Base-by-base conservation (phyloP, 2,888 invertebrate genomes). In the Drosophila heteroneura region DNA sequence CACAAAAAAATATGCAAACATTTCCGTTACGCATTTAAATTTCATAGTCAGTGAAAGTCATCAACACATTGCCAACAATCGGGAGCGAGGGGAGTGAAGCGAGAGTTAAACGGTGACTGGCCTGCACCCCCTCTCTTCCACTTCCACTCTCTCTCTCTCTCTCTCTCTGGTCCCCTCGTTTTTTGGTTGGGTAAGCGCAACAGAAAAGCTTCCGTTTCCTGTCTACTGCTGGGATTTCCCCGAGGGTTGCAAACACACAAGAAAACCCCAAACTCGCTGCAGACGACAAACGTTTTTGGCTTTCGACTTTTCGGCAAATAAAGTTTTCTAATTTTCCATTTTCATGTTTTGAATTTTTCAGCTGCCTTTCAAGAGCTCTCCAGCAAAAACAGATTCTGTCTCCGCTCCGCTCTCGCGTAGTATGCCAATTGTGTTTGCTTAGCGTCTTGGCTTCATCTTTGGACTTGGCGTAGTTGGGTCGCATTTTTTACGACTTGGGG, bases 171-270 rank as follows among this genome's bases (percentile, higher is more conserved):
- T 28, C 39, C 39, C 37, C 37, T 49, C 14, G 52, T 57, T 32
- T 49, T 52, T 54, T 41, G 62, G 65, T 37, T 60, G 66, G 63
- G 57, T 47, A 41, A 58, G 70, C 77, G 73, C 70, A 76, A 77
- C 85, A 90, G 88, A 88, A 88, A 88, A 92, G 91, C 92, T 90
- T 91, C 91, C 91, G 89, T 67, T 92, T 92, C 92, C 91, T 92
- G 90, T 91, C 91, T 91, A 69, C 85, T 75, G 68, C 82, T 82
- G 91, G 92, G 91, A 92, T 82, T 89, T 91, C 81, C 86, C 77
- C 66, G 79, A 81, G 91, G 90, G 85, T 85, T 87, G 85, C 72
- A 81, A 84, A 71, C 79, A 76, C 63, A 65, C 70, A 62, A 68
- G 30, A 62, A 56, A 39, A n/a, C 39, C 56, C 68, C 58, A 68